Evolutionary conservation across 2,888 invertebrate species (phyloP).

Genomic region (Trichacis sp.): DNA sequence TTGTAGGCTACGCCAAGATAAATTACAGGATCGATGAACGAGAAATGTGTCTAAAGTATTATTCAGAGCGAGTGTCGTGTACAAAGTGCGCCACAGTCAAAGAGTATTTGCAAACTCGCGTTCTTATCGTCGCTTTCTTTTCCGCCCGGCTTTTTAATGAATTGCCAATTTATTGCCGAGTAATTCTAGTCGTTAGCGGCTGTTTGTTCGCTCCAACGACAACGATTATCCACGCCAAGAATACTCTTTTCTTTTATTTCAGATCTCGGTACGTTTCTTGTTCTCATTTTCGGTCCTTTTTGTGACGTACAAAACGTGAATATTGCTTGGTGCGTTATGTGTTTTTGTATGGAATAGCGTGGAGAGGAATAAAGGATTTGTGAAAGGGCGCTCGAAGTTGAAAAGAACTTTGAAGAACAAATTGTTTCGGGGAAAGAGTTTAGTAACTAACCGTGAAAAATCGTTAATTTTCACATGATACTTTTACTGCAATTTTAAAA

Average conservation of each 20-base stretch:
- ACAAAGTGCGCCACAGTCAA: slow-evolving; percentile 11
- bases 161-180: slow-evolving; percentile 36
- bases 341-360: no score
- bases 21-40: slow-evolving; percentile 30
- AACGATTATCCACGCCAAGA: slow-evolving; percentile 9
- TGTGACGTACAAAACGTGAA: no score
- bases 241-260: background rate
- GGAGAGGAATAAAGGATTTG: no score
- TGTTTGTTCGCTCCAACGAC: slow-evolving; percentile 18
- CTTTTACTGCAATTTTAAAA: no score
- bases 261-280: no score
- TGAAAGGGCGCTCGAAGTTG: no score
- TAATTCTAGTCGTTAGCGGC: slow-evolving; percentile 34
- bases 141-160: slow-evolving; percentile 29
- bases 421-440: no score
- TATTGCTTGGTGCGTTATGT: no score
- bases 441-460: no score
- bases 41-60: slow-evolving; percentile 28
- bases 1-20: slow-evolving; percentile 21
- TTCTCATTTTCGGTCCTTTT: no score
- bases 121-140: slow-evolving; percentile 29
- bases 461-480: no score
- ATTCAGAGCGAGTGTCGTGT: slow-evolving; percentile 30
- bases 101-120: slow-evolving; percentile 5
- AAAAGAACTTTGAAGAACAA: no score